Evolutionary conservation across 2,888 invertebrate species (phyloP).

Genomic region (Oscheius sp.): DNA sequence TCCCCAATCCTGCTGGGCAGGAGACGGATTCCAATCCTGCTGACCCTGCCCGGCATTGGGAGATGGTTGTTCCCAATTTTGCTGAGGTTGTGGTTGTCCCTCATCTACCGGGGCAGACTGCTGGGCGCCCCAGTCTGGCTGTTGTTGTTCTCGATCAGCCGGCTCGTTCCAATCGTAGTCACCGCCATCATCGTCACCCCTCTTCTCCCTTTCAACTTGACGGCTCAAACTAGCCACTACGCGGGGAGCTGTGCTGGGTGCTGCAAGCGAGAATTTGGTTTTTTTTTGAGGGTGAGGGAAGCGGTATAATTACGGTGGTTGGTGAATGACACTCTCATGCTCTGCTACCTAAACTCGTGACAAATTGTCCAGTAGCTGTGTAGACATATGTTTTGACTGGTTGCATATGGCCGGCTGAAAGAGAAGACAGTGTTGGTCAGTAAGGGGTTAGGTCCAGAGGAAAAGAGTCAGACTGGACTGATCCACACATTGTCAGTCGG

Average conservation of each 20-base stretch:
- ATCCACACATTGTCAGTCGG: too few species aligned
- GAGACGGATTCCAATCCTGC: too few species aligned
- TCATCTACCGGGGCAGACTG: not conserved
- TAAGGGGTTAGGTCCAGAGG: too few species aligned
- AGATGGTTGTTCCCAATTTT: slow-evolving; percentile 16
- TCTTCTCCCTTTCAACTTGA: slow-evolving; percentile 50
- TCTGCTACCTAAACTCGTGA: slow-evolving; percentile 44
- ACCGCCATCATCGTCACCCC: slow-evolving; percentile 27
- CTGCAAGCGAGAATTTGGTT: slow-evolving; percentile 33
- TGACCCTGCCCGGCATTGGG: not conserved
- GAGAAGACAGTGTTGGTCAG: too few species aligned
- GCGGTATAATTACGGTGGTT: slow-evolving; percentile 9
- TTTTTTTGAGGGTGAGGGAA: slow-evolving; percentile 17
- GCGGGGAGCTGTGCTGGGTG: slow-evolving; percentile 36
- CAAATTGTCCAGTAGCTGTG: slow-evolving; percentile 56
- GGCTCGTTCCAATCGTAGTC: slow-evolving; percentile 27
- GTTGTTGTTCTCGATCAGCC: not conserved
- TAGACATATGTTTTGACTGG: slow-evolving; percentile 58
- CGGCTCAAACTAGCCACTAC: slow-evolving; percentile 54
- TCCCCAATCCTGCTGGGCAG: too few species aligned
- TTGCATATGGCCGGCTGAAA: slow-evolving; percentile 31
- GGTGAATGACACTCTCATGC: slow-evolving; percentile 24
- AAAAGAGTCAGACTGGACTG: too few species aligned
- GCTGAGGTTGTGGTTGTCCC: slow-evolving; percentile 9
- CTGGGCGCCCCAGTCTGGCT: slow-evolving; percentile 12